Evolutionary conservation across 2,113 vertebrate genomes (phyloP).

Genomic region (Pseudorectes ferrugineus): DNA sequence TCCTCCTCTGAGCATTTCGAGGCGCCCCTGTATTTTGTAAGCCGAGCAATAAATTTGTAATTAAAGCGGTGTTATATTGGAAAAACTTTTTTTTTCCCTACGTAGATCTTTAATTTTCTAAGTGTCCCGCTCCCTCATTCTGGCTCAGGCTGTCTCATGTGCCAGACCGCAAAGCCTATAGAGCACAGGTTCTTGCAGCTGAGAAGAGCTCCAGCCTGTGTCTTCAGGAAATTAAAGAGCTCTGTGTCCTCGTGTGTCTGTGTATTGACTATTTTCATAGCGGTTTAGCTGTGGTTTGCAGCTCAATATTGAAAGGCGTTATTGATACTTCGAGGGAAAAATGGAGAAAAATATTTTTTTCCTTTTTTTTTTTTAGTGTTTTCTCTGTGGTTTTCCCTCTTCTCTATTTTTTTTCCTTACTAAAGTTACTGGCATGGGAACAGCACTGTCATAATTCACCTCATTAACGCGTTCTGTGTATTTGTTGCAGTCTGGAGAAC

Average conservation of each 20-base stretch:
- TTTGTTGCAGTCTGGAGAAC: not conserved
- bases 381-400: not conserved
- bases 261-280: not conserved
- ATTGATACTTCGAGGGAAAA: not conserved
- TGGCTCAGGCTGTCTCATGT: not conserved
- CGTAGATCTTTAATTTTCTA: not conserved
- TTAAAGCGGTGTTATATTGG: not conserved
- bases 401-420: not conserved
- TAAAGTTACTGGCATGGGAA: not conserved
- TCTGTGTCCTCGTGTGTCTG: not conserved
- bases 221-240: not conserved
- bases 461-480: not conserved
- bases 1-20: not conserved
- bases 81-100: not conserved
- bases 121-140: not conserved
- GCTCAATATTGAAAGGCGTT: not conserved
- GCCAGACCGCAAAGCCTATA: not conserved
- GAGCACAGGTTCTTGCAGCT: conserved; percentile 6
- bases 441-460: not conserved
- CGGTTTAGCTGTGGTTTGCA: not conserved
- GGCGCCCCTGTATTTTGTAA: not conserved
- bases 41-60: not conserved
- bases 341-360: not conserved
- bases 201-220: not conserved
- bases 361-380: not conserved